Percentiles rank a stretch among this genome's conserved stretches.
Conservation (phyloP, 2,888 invertebrate genomes). For the Theodoxus fluviatilis region DNA sequence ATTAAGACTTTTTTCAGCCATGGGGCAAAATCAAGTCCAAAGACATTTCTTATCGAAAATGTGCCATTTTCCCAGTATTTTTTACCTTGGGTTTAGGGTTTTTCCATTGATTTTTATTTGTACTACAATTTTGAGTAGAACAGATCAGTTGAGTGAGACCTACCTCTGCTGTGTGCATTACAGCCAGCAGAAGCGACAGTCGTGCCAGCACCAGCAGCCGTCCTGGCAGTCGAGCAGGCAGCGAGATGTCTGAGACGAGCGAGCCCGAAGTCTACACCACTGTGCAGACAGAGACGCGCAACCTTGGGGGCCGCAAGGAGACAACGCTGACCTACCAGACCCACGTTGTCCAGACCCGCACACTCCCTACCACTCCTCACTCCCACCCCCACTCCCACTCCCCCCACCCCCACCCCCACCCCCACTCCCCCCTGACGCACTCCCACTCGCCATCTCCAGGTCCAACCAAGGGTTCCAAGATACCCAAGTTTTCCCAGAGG, state of each 20-base stretch:
- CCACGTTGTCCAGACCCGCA: slow-evolving; percentile 52
- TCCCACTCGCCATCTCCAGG: background rate
- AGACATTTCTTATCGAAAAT: too few relatives aligned
- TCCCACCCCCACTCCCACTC: slow-evolving; percentile 12
- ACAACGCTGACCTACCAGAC: slow-evolving; percentile 62
- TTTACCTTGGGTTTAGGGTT: background rate
- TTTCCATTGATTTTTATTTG: background rate
- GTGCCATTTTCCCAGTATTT: background rate
- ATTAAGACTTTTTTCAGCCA: too few relatives aligned
- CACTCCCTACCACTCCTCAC: slow-evolving; percentile 37
- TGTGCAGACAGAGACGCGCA: slow-evolving; percentile 56
- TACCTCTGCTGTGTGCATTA: too few relatives aligned
- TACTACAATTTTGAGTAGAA: background rate
- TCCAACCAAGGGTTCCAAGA: too few relatives aligned
- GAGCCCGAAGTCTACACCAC: slow-evolving; percentile 61
- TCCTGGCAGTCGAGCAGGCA: slow-evolving; percentile 91
- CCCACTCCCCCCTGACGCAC: background rate
- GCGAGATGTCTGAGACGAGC: slow-evolving; percentile 70
- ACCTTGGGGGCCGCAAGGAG: slow-evolving; percentile 54
- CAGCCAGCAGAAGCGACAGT: slow-evolving; percentile 69
- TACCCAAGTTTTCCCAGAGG: too few relatives aligned
- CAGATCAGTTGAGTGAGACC: background rate
- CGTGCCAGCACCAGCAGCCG: slow-evolving; percentile 82
- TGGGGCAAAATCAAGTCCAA: too few relatives aligned
- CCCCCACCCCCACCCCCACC: background rate